Evolutionary conservation across 2,113 vertebrate species (phyloP).

Genomic region (Pardalotus punctatus): DNA sequence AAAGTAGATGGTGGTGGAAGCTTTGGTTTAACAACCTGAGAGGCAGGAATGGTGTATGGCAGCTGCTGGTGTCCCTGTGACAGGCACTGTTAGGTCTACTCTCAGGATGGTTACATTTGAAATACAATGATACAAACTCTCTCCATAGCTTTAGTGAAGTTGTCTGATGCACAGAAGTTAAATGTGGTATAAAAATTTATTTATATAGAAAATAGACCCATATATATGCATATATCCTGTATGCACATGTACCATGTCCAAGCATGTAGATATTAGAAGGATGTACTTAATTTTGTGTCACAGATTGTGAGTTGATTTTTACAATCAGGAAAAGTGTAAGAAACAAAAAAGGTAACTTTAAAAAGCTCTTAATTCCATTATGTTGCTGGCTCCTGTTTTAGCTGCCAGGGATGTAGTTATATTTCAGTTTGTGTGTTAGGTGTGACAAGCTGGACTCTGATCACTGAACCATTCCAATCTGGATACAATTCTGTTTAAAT

Average conservation of each 20-base stretch:
- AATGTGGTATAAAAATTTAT: constrained; percentile 61
- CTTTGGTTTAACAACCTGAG: background rate
- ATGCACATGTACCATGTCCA: constrained; percentile 5
- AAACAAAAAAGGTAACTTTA: background rate
- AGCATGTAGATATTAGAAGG: constrained; percentile 29
- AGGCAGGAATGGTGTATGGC: background rate
- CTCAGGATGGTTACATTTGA: background rate
- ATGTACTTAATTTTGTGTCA: constrained; percentile 30
- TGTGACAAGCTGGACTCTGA: constrained; percentile 35
- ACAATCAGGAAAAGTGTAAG: background rate
- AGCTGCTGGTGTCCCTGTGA: background rate
- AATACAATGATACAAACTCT: background rate
- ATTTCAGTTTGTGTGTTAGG: constrained; percentile 40
- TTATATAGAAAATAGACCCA: constrained; percentile 12
- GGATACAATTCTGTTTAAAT: background rate
- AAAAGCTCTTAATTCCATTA: constrained; percentile 33
- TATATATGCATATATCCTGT: constrained; percentile 13
- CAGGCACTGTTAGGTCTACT: background rate
- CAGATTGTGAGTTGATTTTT: constrained; percentile 25
- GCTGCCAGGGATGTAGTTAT: constrained; percentile 11
- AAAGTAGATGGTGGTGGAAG: background rate
- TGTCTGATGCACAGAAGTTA: background rate
- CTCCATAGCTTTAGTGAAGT: background rate
- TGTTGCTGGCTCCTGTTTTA: constrained; percentile 50
- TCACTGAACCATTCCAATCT: constrained; percentile 49